Evolutionary conservation across 2,113 vertebrate species (phyloP), one percentile per base, ranked within the genome.

Genomic region (Uropsilus gracilis): DNA sequence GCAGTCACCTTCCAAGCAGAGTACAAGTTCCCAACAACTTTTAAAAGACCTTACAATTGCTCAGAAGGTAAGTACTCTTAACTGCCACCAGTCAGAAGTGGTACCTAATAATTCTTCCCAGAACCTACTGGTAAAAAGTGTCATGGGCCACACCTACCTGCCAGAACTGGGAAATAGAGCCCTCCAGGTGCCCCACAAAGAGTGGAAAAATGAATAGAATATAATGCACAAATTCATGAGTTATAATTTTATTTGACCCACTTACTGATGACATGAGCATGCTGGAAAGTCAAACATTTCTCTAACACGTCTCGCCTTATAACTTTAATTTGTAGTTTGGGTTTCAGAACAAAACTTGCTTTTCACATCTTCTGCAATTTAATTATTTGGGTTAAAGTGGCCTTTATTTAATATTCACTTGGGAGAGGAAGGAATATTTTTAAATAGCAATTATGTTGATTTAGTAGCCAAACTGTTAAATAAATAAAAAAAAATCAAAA

Each of bases 241-340:
- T 77, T 90, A 20, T 30, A 30, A 30, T 42, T 57, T 14, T 53
- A 9, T 55, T 57, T 84, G 80, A 59, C 57, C 34, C 17, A 6
- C 34, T 73, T 32, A 16, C 55, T 32, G 24, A 26, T 90, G 68
- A 55, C 20, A 13, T 2, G 50, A 73, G 55, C 30, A 46, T 12
- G 50, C 42, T 5, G 0, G 2, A 3, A 8, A 72, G 34, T 63
- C 71, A 28, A 37, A 61, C 68, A 24, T 28, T 39, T 66, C 59
- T 46, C 88, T 50, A 26, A 50, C 81, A 71, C 85, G 59, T 82
- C 78, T 59, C 53, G 22, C 39, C 72, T 30, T 30, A 55, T 16
- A 32, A 30, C 71, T 85, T 42, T 66, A 81, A 91, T 93, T 93
- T 90, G 72, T 53, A 57, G 44, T 68, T 95, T 68, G 20, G 10